Base-by-base conservation (phyloP, 2,113 vertebrate genomes). In the Gopherus evgoodei region DNA sequence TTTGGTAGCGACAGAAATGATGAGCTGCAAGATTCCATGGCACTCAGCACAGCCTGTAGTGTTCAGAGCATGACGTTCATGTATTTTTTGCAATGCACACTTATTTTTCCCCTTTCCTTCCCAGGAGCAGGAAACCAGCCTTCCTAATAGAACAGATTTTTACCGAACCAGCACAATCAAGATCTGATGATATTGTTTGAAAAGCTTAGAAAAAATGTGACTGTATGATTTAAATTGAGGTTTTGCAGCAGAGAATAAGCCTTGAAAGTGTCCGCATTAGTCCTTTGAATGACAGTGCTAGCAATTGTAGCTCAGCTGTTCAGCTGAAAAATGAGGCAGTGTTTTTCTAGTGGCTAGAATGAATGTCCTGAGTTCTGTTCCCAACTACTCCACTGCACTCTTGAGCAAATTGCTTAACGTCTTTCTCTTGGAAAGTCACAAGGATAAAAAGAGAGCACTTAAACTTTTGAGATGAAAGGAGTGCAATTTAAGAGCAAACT, bases 81-180 rank as follows among this genome's bases (percentile, higher is more conserved):
- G 57, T 86, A 62, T 81, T 84, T 72, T 65, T 78, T 52, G 62
- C 49, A 78, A 65, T 59, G 10, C 12, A 75, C 50, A 12, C 4
- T 14, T 42, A 9, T 59, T 90, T 87, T n/a, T 11, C 2, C 82
- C 83, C 90, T 93, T 31, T 31, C 76, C 29, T 31, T 87, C 72
- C 12, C 25, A 82, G 21, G 35, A 27, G 38, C 84, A 38, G 53
- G 1, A 9, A 59, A 84, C 79, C 75, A 69, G 38, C 19, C n/a
- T 65, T 62, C 86, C 25, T 88, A 57, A 27, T 76, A 53, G 44
- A 11, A 31, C 22, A 25, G 87, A 31, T 35, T 22, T 49, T 2
- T 86, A 44, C 49, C 84, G 44, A 96, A 78, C 50, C 50, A 88
- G 82, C 31, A 90, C 94, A 96, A 90, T 50, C n/a, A 4, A 53